These are phyloP conservation scores for Sebastes schlegelii DNA, from an alignment of 2,113 vertebrate genomes.

Conservation along the genomic window DNA sequence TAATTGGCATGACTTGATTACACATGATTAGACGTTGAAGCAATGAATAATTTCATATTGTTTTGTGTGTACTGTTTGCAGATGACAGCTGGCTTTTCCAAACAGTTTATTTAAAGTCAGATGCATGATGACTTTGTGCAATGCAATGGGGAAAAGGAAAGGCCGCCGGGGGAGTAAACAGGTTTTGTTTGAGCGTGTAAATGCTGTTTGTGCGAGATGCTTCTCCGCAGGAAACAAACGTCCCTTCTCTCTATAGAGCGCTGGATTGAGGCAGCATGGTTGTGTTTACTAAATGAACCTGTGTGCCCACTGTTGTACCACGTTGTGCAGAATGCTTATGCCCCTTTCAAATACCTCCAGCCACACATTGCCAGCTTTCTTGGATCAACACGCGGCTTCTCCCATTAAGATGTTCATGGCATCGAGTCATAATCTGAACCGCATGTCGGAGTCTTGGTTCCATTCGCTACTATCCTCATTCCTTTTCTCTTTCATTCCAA, in stretches of 20 bases:
- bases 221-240: conserved; percentile 23
- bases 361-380: conserved; percentile 44
- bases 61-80: conserved; percentile 42
- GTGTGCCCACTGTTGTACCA: not conserved
- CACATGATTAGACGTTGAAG: conserved; percentile 50
- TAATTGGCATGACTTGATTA: conserved; percentile 47
- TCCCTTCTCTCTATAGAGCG: not conserved
- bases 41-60: conserved; percentile 31
- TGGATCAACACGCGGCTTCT: conserved; percentile 48
- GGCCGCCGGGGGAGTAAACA: conserved; percentile 5
- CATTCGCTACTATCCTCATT: conserved; percentile 63
- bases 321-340: conserved; percentile 2
- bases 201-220: conserved; percentile 35
- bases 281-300: conserved; percentile 49
- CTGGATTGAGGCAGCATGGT: not conserved
- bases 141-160: conserved; percentile 13
- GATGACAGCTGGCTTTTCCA: conserved; percentile 58
- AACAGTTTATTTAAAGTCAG: conserved; percentile 60
- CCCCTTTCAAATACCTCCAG: conserved; percentile 41
- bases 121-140: conserved; percentile 28
- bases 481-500: conserved; percentile 62
- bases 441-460: conserved; percentile 61
- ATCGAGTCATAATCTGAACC: conserved; percentile 70
- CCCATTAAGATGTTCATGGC: conserved; percentile 67
- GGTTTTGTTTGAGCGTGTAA: conserved; percentile 48